These are phyloP conservation scores for Pelecanus crispus DNA, from an alignment of 2,113 vertebrate species.

Conservation along the genomic window DNA sequence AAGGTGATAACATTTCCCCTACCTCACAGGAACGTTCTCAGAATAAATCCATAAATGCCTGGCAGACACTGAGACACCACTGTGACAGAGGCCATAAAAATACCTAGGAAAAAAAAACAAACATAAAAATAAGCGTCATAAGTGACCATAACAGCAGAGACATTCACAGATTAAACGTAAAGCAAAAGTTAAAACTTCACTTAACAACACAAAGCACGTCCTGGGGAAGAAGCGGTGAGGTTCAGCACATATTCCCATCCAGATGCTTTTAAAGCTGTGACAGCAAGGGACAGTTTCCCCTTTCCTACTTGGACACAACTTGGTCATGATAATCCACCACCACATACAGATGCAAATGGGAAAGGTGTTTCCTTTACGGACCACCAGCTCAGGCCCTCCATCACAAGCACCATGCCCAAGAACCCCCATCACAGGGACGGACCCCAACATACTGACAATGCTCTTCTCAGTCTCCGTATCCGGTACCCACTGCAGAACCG, in stretches of 20 bases:
- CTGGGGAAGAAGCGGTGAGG: background rate
- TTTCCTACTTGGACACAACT: background rate
- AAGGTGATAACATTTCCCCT: background rate
- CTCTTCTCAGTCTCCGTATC: background rate
- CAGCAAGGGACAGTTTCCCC: background rate
- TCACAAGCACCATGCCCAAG: background rate
- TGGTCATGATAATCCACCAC: background rate
- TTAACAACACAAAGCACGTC: background rate
- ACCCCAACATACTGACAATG: background rate
- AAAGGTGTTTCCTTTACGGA: background rate
- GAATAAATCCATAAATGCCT: slow-evolving; percentile 64
- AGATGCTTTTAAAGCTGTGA: background rate
- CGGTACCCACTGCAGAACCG: background rate
- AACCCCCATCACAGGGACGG: accelerated
- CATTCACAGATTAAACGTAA: background rate
- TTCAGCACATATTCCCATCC: background rate
- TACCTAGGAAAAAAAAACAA: background rate
- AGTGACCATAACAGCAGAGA: background rate
- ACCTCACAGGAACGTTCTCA: slow-evolving; percentile 63
- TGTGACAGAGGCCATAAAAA: slow-evolving; percentile 61
- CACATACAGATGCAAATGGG: accelerated
- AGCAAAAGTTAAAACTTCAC: background rate
- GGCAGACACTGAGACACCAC: slow-evolving; percentile 53
- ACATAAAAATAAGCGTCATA: background rate
- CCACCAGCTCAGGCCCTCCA: background rate